phyloP scores from a whole-genome alignment of 2,888 invertebrate species.

The Lasioglossum lativentre region DNA sequence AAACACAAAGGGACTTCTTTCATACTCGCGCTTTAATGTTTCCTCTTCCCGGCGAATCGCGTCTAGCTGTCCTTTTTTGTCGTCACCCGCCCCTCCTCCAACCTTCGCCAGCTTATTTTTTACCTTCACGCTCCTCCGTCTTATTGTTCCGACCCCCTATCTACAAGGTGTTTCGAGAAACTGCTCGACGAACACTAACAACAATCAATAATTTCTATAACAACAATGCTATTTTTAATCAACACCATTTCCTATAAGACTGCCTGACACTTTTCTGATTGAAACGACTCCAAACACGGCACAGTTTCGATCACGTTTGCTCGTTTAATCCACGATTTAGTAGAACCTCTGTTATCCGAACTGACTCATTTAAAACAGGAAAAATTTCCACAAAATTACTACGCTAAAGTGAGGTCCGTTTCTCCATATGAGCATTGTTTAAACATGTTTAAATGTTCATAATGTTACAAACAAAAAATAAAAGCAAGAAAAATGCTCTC shows the following conservation, averaged over 20 bases:
- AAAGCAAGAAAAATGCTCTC: not conserved
- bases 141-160: not conserved
- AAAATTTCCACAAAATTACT: not conserved
- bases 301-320: not conserved
- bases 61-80: constrained; percentile 63
- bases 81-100: constrained; percentile 43
- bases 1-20: constrained; percentile 80
- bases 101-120: constrained; percentile 26
- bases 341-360: not conserved
- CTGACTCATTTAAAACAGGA: not conserved
- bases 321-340: not conserved
- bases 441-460: too few relatives aligned
- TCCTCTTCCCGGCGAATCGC: constrained; percentile 66
- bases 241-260: not conserved
- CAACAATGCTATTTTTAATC: not conserved
- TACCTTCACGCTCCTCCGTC: not conserved
- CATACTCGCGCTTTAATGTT: constrained; percentile 77
- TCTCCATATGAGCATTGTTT: too few relatives aligned
- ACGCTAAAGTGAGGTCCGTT: too few relatives aligned
- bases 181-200: not conserved
- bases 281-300: not conserved
- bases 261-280: not conserved
- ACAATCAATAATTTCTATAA: not conserved
- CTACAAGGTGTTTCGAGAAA: not conserved
- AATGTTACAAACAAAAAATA: not conserved